These are phyloP conservation scores for Chrysomela aeneicollis DNA, from an alignment of 2,888 invertebrate species.

Conservation along the genomic window DNA sequence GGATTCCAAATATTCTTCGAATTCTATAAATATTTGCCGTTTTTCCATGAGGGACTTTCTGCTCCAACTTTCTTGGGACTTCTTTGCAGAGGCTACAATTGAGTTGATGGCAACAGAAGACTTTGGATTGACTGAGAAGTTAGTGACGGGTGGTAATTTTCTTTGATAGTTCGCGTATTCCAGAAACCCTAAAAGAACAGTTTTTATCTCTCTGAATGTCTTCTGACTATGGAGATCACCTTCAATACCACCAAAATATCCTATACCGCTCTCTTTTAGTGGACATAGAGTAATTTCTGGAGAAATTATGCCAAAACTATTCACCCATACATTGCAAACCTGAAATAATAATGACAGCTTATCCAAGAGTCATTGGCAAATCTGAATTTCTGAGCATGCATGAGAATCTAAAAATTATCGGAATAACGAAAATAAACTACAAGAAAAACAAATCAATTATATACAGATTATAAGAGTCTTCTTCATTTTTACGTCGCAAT, in stretches of 20 bases:
- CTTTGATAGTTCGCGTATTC: conserved; percentile 32
- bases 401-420: too few relatives aligned
- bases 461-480: too few relatives aligned
- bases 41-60: conserved; percentile 42
- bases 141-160: not conserved
- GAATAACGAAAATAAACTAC: too few relatives aligned
- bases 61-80: conserved; percentile 59
- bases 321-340: conserved; percentile 66
- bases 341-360: conserved; percentile 42
- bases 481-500: too few relatives aligned
- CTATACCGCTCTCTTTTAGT: conserved; percentile 63
- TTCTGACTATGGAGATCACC: conserved; percentile 45
- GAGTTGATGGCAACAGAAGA: conserved; percentile 57
- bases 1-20: conserved; percentile 40
- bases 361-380: too few relatives aligned
- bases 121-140: conserved; percentile 2
- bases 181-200: conserved; percentile 35
- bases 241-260: conserved; percentile 61
- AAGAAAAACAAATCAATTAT: too few relatives aligned
- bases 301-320: conserved; percentile 63
- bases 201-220: not conserved
- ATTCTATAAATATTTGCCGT: conserved; percentile 42
- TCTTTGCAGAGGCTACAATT: conserved; percentile 63
- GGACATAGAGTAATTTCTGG: conserved; percentile 63
- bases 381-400: too few relatives aligned